A percentile compares a stretch with the other conserved stretches of the same genome.
Evolutionary conservation across 2,888 invertebrate genomes (phyloP).

Genomic region (Cheilosia grossa): DNA sequence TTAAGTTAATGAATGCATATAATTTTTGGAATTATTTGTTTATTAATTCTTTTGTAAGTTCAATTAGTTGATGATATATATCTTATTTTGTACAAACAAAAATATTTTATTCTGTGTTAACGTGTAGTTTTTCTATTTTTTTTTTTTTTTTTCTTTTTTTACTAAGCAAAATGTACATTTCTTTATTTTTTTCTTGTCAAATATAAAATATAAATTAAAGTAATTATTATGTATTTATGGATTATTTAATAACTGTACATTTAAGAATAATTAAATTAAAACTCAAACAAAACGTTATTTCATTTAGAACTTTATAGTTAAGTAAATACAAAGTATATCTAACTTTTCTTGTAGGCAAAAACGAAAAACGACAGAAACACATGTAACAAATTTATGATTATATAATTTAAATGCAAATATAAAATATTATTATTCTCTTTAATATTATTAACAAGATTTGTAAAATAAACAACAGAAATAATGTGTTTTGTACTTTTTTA

Average conservation of each 20-base stretch:
- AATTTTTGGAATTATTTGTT: constrained; percentile 22
- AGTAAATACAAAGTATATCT: constrained; percentile 63
- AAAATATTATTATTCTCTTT: constrained; percentile 43
- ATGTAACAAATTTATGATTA: constrained; percentile 40
- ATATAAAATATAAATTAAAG: constrained; percentile 29
- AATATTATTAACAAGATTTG: constrained; percentile 34
- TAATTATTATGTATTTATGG: constrained; percentile 51
- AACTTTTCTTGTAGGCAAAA: constrained; percentile 48
- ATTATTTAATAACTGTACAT: constrained; percentile 59
- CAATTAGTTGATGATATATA: constrained; percentile 59
- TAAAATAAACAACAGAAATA: constrained; percentile 5
- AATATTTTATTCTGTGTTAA: constrained; percentile 47
- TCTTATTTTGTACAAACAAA: constrained; percentile 63
- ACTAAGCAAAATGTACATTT: constrained; percentile 14
- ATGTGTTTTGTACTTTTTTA: constrained; percentile 51
- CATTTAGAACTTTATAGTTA: constrained; percentile 62
- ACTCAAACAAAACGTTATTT: constrained; percentile 38
- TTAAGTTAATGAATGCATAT: constrained; percentile 54
- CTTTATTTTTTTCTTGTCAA: constrained; percentile 2
- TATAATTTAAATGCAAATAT: constrained; percentile 57
- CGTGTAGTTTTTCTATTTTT: not conserved
- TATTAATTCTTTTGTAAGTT: constrained; percentile 41
- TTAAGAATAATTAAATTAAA: constrained; percentile 49
- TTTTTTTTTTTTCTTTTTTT: constrained; percentile 9
- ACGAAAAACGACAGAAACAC: constrained; percentile 23